phyloP scores from a whole-genome alignment of 1,140 invertebrate species.

The Hylaeus volcanicus region DNA sequence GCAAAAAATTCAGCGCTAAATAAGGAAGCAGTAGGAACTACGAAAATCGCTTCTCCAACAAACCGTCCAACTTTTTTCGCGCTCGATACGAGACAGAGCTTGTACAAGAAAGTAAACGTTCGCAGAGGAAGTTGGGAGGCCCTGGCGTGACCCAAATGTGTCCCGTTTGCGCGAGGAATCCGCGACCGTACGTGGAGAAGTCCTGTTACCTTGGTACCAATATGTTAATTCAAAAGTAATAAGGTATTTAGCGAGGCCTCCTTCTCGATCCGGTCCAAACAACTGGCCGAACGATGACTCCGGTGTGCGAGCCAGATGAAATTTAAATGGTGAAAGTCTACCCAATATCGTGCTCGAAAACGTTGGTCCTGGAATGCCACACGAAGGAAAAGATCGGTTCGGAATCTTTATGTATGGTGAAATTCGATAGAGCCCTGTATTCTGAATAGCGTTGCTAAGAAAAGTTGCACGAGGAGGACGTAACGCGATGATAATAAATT shows the following conservation, averaged over 20 bases:
- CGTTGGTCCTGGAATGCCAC: slow-evolving; percentile 7
- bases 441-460: no score
- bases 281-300: slow-evolving; percentile 52
- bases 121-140: background rate
- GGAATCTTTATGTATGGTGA: no score
- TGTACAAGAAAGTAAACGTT: background rate
- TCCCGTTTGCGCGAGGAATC: slow-evolving; percentile 22
- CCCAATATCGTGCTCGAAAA: slow-evolving; percentile 53
- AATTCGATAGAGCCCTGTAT: no score
- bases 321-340: slow-evolving; percentile 75
- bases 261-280: slow-evolving; percentile 59
- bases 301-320: slow-evolving; percentile 58
- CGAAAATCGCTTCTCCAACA: no score
- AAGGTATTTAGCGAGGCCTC: slow-evolving; percentile 68
- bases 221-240: slow-evolving; percentile 71
- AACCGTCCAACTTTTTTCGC: no score
- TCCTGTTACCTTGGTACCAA: slow-evolving; percentile 66
- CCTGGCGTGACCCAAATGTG: slow-evolving; percentile 40
- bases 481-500: no score
- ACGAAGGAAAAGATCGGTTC: background rate
- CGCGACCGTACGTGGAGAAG: slow-evolving; percentile 45
- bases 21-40: no score
- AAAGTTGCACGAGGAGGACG: no score
- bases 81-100: background rate
- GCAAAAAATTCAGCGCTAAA: no score